Percentiles rank a stretch among this genome's conserved stretches.
phyloP scores from a whole-genome alignment of 92 coral and sea anemone species.

The Actinostola sp. region DNA sequence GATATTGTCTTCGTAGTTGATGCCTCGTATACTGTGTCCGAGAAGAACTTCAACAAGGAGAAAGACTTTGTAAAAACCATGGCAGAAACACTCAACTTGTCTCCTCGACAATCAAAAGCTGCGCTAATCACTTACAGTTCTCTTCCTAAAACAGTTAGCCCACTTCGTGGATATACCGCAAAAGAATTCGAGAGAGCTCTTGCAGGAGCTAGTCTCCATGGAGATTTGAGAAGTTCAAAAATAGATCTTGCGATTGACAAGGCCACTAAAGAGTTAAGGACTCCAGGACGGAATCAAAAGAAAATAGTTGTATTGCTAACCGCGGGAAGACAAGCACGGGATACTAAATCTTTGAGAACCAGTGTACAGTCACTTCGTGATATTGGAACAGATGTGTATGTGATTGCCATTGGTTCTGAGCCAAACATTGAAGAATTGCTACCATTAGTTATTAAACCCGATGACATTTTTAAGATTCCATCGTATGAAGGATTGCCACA shows the following conservation, averaged over 20 bases:
- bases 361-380: constrained; percentile 32
- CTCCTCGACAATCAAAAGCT: constrained; percentile 36
- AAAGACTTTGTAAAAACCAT: constrained; percentile 69
- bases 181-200: constrained; percentile 41
- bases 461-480: constrained; percentile 38
- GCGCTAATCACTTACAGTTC: constrained; percentile 56
- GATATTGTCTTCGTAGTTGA: constrained; percentile 70
- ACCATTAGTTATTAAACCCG: constrained; percentile 26
- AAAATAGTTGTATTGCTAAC: constrained; percentile 68
- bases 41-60: constrained; percentile 38
- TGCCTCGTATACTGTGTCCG: constrained; percentile 63
- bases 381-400: constrained; percentile 48
- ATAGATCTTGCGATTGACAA: constrained; percentile 60
- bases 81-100: constrained; percentile 32
- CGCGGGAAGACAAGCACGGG: constrained; percentile 62
- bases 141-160: constrained; percentile 8
- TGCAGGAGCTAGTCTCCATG: background rate
- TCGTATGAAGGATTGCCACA: constrained; percentile 29
- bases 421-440: constrained; percentile 37
- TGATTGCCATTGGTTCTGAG: constrained; percentile 61
- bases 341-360: constrained; percentile 24
- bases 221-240: constrained; percentile 28
- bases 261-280: constrained; percentile 32
- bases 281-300: constrained; percentile 39
- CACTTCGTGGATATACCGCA: constrained; percentile 36